These are phyloP conservation scores for rat (Rattus norvegicus) DNA, from an alignment of 2,113 vertebrate genomes.

Conservation along the genomic window DNA sequence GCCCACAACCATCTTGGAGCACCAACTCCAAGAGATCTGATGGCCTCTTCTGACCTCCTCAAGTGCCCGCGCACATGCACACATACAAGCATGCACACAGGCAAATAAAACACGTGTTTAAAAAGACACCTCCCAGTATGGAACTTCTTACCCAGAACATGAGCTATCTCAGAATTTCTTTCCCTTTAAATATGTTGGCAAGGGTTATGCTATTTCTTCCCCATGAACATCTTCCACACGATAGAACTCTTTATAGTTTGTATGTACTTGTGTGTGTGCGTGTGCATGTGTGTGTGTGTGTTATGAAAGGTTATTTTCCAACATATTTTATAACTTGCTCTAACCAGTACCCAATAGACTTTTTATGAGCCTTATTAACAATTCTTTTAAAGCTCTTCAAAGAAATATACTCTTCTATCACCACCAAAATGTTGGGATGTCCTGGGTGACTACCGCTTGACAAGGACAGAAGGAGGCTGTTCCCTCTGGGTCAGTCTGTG, in stretches of 20 bases:
- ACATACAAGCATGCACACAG: neutral
- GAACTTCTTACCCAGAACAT: neutral
- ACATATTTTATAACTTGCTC: slow-evolving; percentile 41
- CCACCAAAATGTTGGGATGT: neutral
- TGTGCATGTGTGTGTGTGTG: neutral
- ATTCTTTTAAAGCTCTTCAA: slow-evolving; percentile 54
- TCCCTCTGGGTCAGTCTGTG: neutral
- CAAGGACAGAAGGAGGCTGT: neutral
- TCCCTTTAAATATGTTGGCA: neutral
- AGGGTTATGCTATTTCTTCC: neutral
- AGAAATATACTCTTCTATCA: neutral
- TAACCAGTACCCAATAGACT: slow-evolving; percentile 39
- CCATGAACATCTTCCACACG: neutral
- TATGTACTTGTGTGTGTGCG: neutral
- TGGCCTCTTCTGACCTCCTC: neutral
- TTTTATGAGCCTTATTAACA: slow-evolving; percentile 65
- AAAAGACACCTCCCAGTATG: neutral
- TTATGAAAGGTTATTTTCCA: slow-evolving; percentile 53
- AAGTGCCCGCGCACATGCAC: neutral
- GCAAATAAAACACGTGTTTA: neutral
- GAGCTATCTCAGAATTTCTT: slow-evolving; percentile 26
- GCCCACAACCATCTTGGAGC: neutral
- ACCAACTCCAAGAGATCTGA: neutral
- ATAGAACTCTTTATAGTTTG: slow-evolving; percentile 7
- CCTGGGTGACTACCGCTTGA: neutral